Evolutionary conservation across 2,888 invertebrate genomes (phyloP).

Genomic region (Entomobrya multifasciata): DNA sequence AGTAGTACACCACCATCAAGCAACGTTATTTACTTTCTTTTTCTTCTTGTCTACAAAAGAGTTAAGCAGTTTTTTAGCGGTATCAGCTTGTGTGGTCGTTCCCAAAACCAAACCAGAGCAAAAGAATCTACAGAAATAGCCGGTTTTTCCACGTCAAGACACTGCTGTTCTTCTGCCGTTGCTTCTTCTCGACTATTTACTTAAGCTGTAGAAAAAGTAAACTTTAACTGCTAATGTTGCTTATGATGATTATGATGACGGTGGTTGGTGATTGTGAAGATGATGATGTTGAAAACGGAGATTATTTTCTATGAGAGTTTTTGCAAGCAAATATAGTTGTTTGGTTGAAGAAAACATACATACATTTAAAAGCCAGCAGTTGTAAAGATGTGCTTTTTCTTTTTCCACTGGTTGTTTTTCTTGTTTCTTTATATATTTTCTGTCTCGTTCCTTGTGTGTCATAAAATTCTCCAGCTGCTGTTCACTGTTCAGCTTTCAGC

Average conservation of each 20-base stretch:
- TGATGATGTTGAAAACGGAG: conserved; percentile 53
- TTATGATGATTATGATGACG: conserved; percentile 13
- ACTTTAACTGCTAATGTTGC: conserved; percentile 62
- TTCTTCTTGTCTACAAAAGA: conserved; percentile 6
- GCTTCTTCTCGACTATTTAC: conserved; percentile 29
- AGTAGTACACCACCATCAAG: not conserved
- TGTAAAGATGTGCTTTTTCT: not conserved
- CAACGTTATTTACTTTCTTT: conserved; percentile 52
- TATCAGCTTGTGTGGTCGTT: conserved; percentile 69
- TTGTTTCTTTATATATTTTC: not conserved
- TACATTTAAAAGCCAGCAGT: conserved; percentile 1
- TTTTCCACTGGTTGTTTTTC: not conserved
- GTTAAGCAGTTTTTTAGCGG: conserved; percentile 49
- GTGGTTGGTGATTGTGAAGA: not conserved
- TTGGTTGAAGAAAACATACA: too few relatives aligned
- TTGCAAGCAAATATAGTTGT: too few relatives aligned
- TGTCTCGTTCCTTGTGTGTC: conserved; percentile 6
- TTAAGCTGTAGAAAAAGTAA: conserved; percentile 60
- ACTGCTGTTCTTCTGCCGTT: not conserved
- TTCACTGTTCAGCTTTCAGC: not conserved
- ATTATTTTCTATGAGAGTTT: conserved; percentile 45
- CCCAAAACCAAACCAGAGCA: conserved; percentile 42
- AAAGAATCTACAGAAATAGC: conserved; percentile 28
- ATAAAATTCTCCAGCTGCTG: conserved; percentile 23
- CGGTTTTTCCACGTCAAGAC: conserved; percentile 48